Evolutionary conservation across 2,797 vertebrate genomes (phyloP).

Genomic region (Gymnopithys bicolor): DNA sequence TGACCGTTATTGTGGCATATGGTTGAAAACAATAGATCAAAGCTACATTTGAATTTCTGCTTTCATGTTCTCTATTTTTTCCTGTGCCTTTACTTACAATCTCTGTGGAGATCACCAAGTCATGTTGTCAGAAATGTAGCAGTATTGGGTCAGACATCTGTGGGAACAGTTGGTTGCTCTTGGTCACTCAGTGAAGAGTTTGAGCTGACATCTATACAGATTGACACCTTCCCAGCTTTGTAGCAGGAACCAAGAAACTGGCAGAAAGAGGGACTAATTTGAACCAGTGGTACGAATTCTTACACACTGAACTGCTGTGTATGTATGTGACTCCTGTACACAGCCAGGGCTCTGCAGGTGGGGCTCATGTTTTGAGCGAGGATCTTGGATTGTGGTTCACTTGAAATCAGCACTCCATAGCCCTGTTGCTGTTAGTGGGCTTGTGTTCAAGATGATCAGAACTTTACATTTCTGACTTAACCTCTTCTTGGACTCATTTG

Average conservation of each 20-base stretch:
- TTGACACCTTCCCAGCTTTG: neutral
- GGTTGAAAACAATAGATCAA: neutral
- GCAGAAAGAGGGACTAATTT: neutral
- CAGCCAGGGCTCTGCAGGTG: neutral
- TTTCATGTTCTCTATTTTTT: neutral
- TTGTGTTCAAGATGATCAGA: neutral
- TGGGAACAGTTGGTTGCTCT: neutral
- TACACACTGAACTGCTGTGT: neutral
- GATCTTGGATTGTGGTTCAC: neutral
- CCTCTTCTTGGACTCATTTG: neutral
- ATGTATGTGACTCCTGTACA: accelerated
- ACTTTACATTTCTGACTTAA: neutral
- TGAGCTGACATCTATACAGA: neutral
- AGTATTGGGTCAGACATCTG: neutral
- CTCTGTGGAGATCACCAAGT: neutral
- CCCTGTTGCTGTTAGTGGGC: neutral
- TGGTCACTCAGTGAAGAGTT: neutral
- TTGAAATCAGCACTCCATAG: neutral
- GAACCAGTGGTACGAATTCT: neutral
- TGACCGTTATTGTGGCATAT: neutral
- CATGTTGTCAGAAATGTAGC: neutral
- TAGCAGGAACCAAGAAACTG: neutral
- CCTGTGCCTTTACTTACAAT: neutral
- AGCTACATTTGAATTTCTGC: neutral
- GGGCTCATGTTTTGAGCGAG: neutral